Evolutionary conservation across 2,888 invertebrate genomes (phyloP).

Genomic region (Microctonus brassicae): DNA sequence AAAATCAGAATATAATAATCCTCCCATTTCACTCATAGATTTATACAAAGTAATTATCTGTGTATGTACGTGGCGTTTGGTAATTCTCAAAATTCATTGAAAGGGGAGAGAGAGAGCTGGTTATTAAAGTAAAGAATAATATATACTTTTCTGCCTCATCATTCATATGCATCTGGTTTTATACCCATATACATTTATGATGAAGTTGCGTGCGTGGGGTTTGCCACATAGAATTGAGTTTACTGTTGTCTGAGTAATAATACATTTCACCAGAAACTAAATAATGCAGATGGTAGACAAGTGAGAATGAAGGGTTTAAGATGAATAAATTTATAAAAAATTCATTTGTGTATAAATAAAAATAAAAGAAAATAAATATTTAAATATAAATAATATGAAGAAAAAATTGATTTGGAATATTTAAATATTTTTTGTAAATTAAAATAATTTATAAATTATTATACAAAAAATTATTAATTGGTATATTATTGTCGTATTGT

Average conservation of each 20-base stretch:
- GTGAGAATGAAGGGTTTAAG: not conserved
- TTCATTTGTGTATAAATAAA: too few species aligned
- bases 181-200: slow-evolving; percentile 42
- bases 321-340: too few species aligned
- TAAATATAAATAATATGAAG: too few species aligned
- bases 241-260: slow-evolving; percentile 57
- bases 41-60: too few species aligned
- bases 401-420: too few species aligned
- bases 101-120: not conserved
- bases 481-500: too few species aligned
- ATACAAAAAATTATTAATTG: too few species aligned
- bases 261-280: slow-evolving; percentile 43
- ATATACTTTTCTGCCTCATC: not conserved
- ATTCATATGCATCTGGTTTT: not conserved
- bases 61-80: not conserved
- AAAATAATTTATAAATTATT: too few species aligned
- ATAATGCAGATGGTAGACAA: not conserved
- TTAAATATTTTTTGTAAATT: too few species aligned
- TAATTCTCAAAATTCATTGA: not conserved
- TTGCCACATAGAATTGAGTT: slow-evolving; percentile 53
- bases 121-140: not conserved
- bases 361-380: not conserved
- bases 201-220: slow-evolving; percentile 54
- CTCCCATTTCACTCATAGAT: too few species aligned
- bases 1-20: not conserved